Conservation (phyloP, 2,797 vertebrate genomes). For the Taeniopygia guttata region DNA sequence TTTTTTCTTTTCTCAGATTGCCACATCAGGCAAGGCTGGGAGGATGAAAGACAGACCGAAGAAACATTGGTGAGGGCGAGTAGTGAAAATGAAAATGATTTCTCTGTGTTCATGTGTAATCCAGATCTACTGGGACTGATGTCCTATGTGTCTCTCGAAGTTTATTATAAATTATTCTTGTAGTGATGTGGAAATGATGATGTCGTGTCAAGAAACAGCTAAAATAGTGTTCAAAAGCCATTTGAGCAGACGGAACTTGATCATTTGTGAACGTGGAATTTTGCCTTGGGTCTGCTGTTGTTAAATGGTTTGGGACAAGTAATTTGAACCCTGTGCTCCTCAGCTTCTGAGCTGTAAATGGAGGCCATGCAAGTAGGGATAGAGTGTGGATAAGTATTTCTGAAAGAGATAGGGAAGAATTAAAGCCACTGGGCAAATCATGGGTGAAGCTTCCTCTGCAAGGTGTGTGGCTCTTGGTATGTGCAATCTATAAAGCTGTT, state of each 20-base stretch:
- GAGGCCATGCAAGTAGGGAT: not conserved
- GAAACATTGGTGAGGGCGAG: not conserved
- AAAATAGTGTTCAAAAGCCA: not conserved
- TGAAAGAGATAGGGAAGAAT: not conserved
- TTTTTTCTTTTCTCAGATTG: not conserved
- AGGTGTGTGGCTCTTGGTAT: not conserved
- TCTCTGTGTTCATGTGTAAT: not conserved
- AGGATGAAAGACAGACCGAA: not conserved
- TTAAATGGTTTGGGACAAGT: not conserved
- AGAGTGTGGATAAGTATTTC: not conserved
- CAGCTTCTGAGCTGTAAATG: not conserved
- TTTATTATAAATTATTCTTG: not conserved
- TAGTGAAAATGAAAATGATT: not conserved
- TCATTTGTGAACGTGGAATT: rapidly evolving
- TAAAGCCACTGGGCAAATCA: not conserved
- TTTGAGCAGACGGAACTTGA: not conserved
- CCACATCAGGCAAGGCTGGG: not conserved
- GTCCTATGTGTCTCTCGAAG: not conserved
- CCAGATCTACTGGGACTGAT: not conserved
- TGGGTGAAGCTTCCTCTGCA: not conserved
- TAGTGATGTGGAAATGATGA: not conserved
- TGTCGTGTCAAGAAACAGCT: not conserved
- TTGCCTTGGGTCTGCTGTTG: not conserved
- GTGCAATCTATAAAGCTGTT: rapidly evolving
- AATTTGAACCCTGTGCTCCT: not conserved